Evolutionary conservation across 2,113 vertebrate species (phyloP).

Genomic region (Leptocoma aspasia): DNA sequence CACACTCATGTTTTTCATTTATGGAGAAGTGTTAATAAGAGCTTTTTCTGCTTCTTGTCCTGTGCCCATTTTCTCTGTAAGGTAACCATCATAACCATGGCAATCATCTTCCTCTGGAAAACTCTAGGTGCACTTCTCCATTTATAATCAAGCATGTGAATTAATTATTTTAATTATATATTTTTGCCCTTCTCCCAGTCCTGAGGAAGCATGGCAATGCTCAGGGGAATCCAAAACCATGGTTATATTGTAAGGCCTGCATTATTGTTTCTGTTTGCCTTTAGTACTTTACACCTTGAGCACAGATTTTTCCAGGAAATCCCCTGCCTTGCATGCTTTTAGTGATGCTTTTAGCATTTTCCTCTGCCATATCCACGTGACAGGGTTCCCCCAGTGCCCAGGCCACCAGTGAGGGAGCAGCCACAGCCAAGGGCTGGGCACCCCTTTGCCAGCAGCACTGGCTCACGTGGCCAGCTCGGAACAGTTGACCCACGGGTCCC

Average conservation of each 20-base stretch:
- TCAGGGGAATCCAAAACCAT: background rate
- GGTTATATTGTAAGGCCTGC: background rate
- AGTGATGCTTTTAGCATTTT: no score
- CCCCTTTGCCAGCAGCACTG: background rate
- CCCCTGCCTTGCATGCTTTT: background rate
- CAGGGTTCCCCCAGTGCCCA: background rate
- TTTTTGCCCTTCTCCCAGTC: background rate
- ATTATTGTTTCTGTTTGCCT: background rate
- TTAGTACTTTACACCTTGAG: background rate
- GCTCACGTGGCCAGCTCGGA: fast-evolving
- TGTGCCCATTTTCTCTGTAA: background rate
- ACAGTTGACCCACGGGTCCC: fast-evolving
- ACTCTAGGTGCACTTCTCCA: background rate
- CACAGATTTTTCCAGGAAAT: background rate
- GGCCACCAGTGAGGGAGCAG: background rate
- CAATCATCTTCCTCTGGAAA: background rate
- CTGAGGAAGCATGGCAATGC: background rate
- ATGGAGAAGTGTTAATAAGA: background rate
- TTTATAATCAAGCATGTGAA: background rate
- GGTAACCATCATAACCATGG: background rate
- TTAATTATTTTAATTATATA: background rate
- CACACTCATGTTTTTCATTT: background rate
- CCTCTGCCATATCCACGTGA: fast-evolving
- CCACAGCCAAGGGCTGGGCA: background rate
- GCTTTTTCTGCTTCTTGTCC: background rate